These are phyloP conservation scores for Patella caerulea DNA, from an alignment of 2,888 invertebrate species.

Conservation along the genomic window DNA sequence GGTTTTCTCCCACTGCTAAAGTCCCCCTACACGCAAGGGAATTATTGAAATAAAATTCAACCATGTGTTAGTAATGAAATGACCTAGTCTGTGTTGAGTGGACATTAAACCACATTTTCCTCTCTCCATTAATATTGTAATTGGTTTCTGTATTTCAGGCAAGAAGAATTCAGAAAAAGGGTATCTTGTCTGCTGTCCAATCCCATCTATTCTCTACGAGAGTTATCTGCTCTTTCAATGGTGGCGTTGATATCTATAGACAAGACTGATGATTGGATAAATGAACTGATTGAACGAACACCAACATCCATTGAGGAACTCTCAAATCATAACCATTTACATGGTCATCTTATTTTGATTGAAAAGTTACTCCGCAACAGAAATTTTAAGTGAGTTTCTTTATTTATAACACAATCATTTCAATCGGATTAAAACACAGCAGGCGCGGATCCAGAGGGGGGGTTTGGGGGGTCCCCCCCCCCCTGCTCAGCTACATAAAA, in stretches of 20 bases:
- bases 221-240: constrained; percentile 57
- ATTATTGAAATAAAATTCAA: no score
- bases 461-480: no score
- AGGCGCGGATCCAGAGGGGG: no score
- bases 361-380: constrained; percentile 41
- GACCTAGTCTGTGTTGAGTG: no score
- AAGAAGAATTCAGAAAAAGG: constrained; percentile 30
- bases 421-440: no score
- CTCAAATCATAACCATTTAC: constrained; percentile 40
- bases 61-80: no score
- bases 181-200: constrained; percentile 40
- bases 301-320: not conserved
- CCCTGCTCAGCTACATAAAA: no score
- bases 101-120: no score
- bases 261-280: constrained; percentile 32
- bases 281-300: constrained; percentile 29
- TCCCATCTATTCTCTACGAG: constrained; percentile 60
- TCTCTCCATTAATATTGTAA: no score
- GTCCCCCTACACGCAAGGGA: no score
- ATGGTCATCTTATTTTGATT: constrained; percentile 49
- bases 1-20: no score
- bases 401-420: no score
- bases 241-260: constrained; percentile 52
- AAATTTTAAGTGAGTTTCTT: constrained; percentile 31
- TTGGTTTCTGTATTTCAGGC: not conserved